These are phyloP conservation scores for Nanger granti DNA, from an alignment of 2,113 vertebrate genomes.

Conservation along the genomic window DNA sequence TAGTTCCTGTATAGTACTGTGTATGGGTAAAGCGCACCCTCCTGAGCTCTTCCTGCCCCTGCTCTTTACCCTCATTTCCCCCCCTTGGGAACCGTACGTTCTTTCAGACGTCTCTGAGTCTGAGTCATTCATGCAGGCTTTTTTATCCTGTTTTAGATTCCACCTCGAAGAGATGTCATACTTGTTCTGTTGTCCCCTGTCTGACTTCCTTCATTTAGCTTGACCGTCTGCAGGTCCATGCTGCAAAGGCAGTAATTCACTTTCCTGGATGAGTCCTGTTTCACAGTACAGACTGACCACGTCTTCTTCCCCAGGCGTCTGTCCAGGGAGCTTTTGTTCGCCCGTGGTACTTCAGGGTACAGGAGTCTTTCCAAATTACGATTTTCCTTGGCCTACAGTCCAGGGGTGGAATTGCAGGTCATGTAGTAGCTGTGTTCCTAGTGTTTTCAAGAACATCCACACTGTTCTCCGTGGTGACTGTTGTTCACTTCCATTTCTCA, in stretches of 20 bases:
- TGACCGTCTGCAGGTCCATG: background rate
- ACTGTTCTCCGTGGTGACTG: background rate
- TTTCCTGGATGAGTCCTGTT: background rate
- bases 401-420: background rate
- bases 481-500: background rate
- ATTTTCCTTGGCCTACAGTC: background rate
- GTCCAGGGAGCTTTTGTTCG: background rate
- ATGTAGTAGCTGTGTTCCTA: background rate
- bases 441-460: background rate
- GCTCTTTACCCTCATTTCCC: background rate
- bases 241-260: background rate
- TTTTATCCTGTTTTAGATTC: background rate
- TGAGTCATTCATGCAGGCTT: background rate
- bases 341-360: background rate
- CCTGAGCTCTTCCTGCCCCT: background rate
- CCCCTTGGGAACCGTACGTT: accelerated
- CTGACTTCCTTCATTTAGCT: background rate
- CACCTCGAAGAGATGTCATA: background rate
- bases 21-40: background rate
- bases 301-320: background rate
- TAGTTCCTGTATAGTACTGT: background rate
- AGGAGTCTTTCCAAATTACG: background rate
- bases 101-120: background rate
- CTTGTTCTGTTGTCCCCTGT: background rate
- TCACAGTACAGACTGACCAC: background rate